Conservation (phyloP, 2,888 invertebrate genomes). For the Cerceris rybyensis region DNA sequence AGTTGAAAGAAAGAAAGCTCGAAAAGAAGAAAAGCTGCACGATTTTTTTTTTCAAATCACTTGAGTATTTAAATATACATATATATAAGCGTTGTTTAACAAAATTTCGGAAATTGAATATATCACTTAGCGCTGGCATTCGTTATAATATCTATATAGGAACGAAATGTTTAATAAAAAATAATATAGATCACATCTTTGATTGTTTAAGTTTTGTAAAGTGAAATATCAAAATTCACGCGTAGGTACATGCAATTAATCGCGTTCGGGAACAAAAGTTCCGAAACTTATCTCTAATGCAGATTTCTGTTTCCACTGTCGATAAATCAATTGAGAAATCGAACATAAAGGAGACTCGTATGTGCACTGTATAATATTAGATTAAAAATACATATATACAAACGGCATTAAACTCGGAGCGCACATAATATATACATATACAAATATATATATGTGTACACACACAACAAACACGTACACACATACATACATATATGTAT, state of each 20-base stretch:
- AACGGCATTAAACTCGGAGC: conserved; percentile 41
- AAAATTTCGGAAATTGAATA: conserved; percentile 13
- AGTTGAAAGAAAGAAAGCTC: background rate
- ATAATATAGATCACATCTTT: conserved; percentile 45
- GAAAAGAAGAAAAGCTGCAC: conserved; percentile 13
- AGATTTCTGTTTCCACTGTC: background rate
- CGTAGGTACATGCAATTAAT: background rate
- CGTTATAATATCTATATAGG: conserved; percentile 41
- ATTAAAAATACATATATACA: conserved; percentile 57
- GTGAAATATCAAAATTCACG: background rate
- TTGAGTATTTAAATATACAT: background rate
- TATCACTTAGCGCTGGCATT: conserved; percentile 28
- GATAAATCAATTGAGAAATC: background rate
- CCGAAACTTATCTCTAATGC: background rate
- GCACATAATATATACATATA: conserved; percentile 13
- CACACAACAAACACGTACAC: background rate
- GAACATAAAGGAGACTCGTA: conserved; percentile 2
- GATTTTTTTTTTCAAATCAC: conserved; percentile 26
- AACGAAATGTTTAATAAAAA: conserved; percentile 50
- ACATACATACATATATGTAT: background rate
- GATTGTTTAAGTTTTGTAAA: conserved; percentile 34
- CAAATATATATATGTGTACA: no score
- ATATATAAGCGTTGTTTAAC: no score
- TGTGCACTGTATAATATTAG: conserved; percentile 34
- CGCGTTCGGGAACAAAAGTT: background rate